These are phyloP conservation scores for Papio anubis DNA, from an alignment of 2,113 vertebrate genomes.

Conservation along the genomic window DNA sequence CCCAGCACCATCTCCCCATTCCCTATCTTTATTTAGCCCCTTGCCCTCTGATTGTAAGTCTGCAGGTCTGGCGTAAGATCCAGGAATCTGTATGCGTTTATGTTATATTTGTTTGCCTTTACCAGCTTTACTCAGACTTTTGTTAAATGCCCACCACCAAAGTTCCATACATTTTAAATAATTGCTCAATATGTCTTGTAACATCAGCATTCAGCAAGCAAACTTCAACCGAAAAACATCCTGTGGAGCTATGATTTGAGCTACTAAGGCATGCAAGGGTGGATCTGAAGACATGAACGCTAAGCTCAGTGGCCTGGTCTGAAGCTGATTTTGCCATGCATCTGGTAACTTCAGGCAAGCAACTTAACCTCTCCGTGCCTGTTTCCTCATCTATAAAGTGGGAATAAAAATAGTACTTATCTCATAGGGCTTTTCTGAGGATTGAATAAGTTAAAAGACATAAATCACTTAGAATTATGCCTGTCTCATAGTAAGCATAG, in stretches of 20 bases:
- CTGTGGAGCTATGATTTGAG: neutral
- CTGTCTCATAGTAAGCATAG: neutral
- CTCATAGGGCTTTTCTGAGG: neutral
- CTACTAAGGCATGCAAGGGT: too few species aligned
- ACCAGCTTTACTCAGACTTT: neutral
- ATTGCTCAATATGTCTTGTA: neutral
- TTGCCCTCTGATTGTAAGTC: neutral
- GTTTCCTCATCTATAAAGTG: neutral
- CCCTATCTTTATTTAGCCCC: neutral
- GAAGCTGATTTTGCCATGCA: neutral
- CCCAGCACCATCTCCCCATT: neutral
- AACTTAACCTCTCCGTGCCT: neutral
- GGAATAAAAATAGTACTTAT: neutral
- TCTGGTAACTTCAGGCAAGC: neutral
- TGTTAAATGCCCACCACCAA: neutral
- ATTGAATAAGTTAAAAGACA: neutral
- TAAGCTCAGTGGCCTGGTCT: neutral
- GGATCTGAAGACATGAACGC: rapidly evolving
- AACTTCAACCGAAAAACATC: neutral
- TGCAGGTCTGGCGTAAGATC: neutral
- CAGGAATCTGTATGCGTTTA: neutral
- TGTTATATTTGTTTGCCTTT: neutral
- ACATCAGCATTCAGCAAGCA: neutral
- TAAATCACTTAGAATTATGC: neutral
- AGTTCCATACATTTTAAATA: neutral